These are phyloP conservation scores for Athalia rosae DNA, from an alignment of 2,888 invertebrate species.

Conservation along the genomic window DNA sequence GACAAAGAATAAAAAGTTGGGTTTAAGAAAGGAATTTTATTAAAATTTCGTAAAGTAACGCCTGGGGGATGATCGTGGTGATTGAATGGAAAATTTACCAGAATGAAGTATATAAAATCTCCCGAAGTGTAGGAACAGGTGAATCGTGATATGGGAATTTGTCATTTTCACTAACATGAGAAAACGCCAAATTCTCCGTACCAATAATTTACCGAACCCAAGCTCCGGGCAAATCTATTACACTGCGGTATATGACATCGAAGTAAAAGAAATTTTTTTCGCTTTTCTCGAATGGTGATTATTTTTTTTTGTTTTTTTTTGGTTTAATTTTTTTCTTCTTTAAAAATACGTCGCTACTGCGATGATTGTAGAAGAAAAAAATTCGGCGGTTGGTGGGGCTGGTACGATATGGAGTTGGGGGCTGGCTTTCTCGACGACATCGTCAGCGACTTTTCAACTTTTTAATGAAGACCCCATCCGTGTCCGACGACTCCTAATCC, in stretches of 20 bases:
- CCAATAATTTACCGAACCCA: background rate
- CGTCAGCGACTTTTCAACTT: constrained; percentile 34
- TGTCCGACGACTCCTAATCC: constrained; percentile 51
- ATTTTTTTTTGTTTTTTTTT: constrained; percentile 9
- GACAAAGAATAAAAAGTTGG: background rate
- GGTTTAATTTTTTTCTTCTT: constrained; percentile 2
- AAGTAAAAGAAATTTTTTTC: constrained; percentile 3
- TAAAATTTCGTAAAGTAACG: constrained; percentile 20
- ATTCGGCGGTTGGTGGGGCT: constrained; percentile 24
- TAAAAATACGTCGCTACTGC: constrained; percentile 24
- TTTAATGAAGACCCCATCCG: constrained; percentile 47
- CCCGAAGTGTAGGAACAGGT: background rate
- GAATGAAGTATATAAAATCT: background rate
- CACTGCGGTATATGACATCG: background rate
- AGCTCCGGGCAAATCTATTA: background rate
- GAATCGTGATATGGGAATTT: no score
- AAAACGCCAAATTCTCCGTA: no score
- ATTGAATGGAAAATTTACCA: constrained; percentile 28
- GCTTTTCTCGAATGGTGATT: no score
- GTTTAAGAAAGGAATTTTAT: constrained; percentile 44
- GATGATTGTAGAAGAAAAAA: background rate
- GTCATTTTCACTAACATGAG: no score
- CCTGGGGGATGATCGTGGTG: constrained; percentile 35
- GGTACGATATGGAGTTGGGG: constrained; percentile 6
- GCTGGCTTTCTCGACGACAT: constrained; percentile 34